Evolutionary conservation across 30 jellyfish, hydroid and myxozoan genomes (phyloP), one percentile per base, ranked within the genome.

Genomic region (Morbakka virulenta): DNA sequence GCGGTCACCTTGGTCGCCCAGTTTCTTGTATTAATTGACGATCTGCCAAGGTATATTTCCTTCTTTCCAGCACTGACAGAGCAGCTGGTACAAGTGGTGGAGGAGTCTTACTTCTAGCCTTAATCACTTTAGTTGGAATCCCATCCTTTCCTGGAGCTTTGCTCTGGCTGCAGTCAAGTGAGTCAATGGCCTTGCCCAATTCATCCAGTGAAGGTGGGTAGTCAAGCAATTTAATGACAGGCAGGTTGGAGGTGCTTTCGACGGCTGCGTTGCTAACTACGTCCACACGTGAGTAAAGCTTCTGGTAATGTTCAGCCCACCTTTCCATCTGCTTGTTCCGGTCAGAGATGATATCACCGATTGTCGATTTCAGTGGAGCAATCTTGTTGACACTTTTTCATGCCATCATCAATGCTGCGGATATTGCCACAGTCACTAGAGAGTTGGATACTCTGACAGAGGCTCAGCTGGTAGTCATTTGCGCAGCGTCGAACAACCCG

Each of bases 271-370:
- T 17, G 6, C 22, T 36, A 17, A 70, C 30, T 3, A 32, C 79
- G 36, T 29, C 36, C 35, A 32, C 31, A 4, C 82, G 28, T 12
- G 35, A 22, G 80, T 33, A 70, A 4, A 70, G 82, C 23, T 70
- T 41, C 26, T 64, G 33, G 26, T n/a, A 70, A 80, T 70, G 85
- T 31, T 73, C 82, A 82, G 30, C 82, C 85, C 85, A 73, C 29
- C 85, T 73, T 32, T 50, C 81, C 85, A 73, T 73, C 74, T 26
- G 76, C 76, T 69, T 30, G 17, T 28, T 74, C 11, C 30, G 63
- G 24, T 69, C 81, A 3, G 81, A 11, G 28, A 26, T 69, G 24
- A 69, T 12, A 4, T 30, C 74, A 11, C 75, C 81, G 6, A 33
- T 2, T 25, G 31, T 3, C 3, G 73, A 32, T 23, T 32, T 69